Conservation (phyloP, 1,140 invertebrate genomes). For the Penaeus chinensis region DNA sequence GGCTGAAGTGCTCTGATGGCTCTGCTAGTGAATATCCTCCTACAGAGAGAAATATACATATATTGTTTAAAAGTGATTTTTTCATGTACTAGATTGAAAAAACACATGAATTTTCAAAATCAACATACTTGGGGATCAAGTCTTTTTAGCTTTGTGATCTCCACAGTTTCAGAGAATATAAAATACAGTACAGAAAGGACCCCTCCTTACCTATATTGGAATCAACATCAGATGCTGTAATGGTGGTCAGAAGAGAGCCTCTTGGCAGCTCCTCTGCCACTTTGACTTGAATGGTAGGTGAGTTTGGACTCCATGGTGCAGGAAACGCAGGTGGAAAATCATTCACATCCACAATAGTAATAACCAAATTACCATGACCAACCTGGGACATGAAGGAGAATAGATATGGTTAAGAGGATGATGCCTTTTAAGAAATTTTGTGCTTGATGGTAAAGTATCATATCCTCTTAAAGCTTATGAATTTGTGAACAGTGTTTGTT, state of each 20-base stretch:
- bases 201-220: slow-evolving; percentile 78
- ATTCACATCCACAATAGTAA: slow-evolving; percentile 87
- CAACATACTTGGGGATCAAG: no score
- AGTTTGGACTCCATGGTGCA: slow-evolving; percentile 78
- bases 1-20: slow-evolving; percentile 51
- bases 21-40: slow-evolving; percentile 69
- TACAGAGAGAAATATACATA: not conserved
- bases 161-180: no score
- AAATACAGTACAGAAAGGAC: no score
- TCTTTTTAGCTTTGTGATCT: no score
- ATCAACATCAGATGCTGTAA: slow-evolving; percentile 84
- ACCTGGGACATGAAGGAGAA: slow-evolving; percentile 73
- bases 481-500: no score
- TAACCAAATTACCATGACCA: slow-evolving; percentile 80
- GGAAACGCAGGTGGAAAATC: slow-evolving; percentile 76
- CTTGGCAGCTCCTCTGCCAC: slow-evolving; percentile 86
- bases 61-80: not conserved
- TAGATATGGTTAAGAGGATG: not conserved
- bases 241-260: slow-evolving; percentile 82
- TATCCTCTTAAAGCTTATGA: no score
- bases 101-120: not conserved
- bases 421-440: no score
- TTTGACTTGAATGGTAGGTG: slow-evolving; percentile 76
- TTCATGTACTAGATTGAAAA: not conserved
- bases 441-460: no score